These are phyloP conservation scores for Astreopora myriophthalma DNA, from an alignment of 64 coral and sea anemone genomes.

Conservation along the genomic window DNA sequence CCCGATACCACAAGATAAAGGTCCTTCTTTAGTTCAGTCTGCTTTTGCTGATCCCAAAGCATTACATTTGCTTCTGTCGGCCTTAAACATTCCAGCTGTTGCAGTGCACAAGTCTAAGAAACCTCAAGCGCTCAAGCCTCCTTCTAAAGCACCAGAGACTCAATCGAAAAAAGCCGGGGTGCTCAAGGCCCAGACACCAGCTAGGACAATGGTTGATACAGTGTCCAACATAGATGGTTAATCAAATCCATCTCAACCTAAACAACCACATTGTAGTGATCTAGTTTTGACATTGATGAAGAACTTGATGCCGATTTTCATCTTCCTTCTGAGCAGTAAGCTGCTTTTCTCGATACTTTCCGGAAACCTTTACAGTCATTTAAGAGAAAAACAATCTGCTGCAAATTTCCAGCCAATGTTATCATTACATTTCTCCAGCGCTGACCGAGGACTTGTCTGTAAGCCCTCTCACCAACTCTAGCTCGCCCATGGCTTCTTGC, in stretches of 20 bases:
- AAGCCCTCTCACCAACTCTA: slow-evolving; percentile 26
- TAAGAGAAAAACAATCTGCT: slow-evolving; percentile 52
- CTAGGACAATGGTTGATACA: background rate
- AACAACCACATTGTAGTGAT: background rate
- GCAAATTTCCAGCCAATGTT: slow-evolving; percentile 32
- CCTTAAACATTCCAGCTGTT: background rate
- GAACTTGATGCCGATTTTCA: background rate
- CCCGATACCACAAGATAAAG: background rate
- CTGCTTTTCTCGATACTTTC: background rate
- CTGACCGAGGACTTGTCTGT: slow-evolving; percentile 23
- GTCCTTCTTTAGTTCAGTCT: background rate
- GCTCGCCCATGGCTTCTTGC: slow-evolving; percentile 29
- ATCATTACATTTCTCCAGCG: slow-evolving; percentile 25
- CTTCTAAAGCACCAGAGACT: background rate
- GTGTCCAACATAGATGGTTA: background rate
- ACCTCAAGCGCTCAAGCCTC: background rate
- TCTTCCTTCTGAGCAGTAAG: background rate
- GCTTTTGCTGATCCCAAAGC: background rate
- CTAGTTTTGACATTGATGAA: background rate
- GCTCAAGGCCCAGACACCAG: background rate
- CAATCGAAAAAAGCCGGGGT: background rate
- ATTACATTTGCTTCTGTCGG: background rate
- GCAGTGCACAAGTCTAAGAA: background rate
- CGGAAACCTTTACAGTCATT: slow-evolving; percentile 27
- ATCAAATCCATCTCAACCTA: background rate